A percentile compares a stretch with the other conserved stretches of the same genome.
These are phyloP conservation scores for Morone saxatilis DNA, from an alignment of 2,113 vertebrate species.

Conservation along the genomic window DNA sequence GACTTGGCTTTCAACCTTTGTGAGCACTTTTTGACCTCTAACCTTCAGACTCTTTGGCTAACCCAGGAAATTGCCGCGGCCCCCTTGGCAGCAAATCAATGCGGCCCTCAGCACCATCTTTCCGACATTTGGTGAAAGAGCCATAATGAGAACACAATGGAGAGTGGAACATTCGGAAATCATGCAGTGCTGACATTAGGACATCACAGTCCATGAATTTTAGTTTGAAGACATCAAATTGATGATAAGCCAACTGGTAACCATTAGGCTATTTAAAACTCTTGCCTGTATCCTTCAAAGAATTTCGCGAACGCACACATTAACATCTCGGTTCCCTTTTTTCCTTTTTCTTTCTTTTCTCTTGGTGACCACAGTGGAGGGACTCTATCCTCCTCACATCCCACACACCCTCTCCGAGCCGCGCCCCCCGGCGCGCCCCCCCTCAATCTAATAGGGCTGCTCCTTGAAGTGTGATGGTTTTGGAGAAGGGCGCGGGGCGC, in stretches of 20 bases:
- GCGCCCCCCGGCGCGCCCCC: background rate
- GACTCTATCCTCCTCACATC: slow-evolving; percentile 57
- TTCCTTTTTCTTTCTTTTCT: slow-evolving; percentile 34
- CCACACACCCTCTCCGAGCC: slow-evolving; percentile 26
- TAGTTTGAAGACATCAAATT: slow-evolving; percentile 43
- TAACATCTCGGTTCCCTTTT: slow-evolving; percentile 52
- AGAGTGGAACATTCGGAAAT: slow-evolving; percentile 25
- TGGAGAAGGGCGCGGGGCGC: too few relatives aligned
- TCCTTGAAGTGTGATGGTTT: too few relatives aligned
- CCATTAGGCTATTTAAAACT: slow-evolving; percentile 68
- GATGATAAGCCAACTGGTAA: slow-evolving; percentile 65
- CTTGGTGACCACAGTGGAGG: slow-evolving; percentile 64
- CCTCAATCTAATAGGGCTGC: too few relatives aligned
- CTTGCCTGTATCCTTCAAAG: slow-evolving; percentile 59
- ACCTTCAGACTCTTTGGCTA: slow-evolving; percentile 52
- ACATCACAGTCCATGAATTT: slow-evolving; percentile 48
- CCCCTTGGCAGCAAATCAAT: slow-evolving; percentile 48
- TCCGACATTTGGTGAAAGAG: slow-evolving; percentile 36
- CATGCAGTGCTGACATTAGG: slow-evolving; percentile 35
- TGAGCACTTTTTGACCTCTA: slow-evolving; percentile 66
- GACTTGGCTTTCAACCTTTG: slow-evolving; percentile 62
- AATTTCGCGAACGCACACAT: slow-evolving; percentile 60
- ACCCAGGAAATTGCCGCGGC: slow-evolving; percentile 70
- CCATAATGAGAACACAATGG: slow-evolving; percentile 46
- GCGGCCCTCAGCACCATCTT: slow-evolving; percentile 13